Conservation (phyloP, 2,888 invertebrate genomes). For the Colostygia pectinataria region DNA sequence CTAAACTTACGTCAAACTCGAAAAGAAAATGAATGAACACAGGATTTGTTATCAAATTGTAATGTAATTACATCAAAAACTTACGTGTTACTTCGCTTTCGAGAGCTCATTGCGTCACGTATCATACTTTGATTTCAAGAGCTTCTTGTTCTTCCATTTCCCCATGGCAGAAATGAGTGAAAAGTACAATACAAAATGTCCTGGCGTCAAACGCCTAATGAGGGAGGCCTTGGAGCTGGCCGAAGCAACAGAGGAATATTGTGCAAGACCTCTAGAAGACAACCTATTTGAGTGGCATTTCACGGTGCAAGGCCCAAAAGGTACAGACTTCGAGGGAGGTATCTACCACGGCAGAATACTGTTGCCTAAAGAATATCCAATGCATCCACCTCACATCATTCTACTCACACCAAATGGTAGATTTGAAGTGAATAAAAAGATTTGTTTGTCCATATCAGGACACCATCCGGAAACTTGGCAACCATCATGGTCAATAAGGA, state of each 20-base stretch:
- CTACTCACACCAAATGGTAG: constrained; percentile 96
- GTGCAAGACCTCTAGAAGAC: constrained; percentile 95
- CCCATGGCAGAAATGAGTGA: constrained; percentile 72
- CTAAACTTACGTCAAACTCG: constrained; percentile 1
- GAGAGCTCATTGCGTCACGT: constrained; percentile 46
- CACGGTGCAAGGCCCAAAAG: constrained; percentile 94
- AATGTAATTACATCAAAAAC: constrained; percentile 57
- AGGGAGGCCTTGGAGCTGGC: constrained; percentile 94
- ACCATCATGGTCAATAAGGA: constrained; percentile 98
- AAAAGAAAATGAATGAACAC: constrained; percentile 13
- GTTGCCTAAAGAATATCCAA: constrained; percentile 96
- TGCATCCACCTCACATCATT: constrained; percentile 98
- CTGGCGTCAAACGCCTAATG: constrained; percentile 97
- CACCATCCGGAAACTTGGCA: constrained; percentile 99
- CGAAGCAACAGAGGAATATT: constrained; percentile 94
- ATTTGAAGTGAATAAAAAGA: constrained; percentile 96
- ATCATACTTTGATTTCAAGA: constrained; percentile 24
- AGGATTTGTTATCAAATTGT: constrained; percentile 57
- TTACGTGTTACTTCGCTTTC: constrained; percentile 49
- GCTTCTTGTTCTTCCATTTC: constrained; percentile 1
- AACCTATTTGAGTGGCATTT: constrained; percentile 99
- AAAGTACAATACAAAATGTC: constrained; percentile 79
- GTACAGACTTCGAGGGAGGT: constrained; percentile 94
- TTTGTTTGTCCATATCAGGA: constrained; percentile 97
- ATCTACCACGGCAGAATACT: constrained; percentile 96